phyloP scores from a whole-genome alignment of 2,797 vertebrate genomes.

The Pseudocheirus occidentalis region DNA sequence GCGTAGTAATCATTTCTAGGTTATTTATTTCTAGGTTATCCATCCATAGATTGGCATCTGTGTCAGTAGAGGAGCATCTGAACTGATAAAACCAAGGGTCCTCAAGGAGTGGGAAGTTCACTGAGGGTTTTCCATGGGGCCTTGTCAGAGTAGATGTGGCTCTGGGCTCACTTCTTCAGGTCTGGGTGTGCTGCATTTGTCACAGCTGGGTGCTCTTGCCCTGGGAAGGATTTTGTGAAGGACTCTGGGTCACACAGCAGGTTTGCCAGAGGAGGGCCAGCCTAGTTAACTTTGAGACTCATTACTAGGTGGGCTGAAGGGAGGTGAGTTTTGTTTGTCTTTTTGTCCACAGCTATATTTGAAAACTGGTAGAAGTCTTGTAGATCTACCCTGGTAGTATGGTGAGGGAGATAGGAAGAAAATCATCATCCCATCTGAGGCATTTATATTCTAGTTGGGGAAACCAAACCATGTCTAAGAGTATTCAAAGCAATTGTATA shows the following conservation, averaged over 20 bases:
- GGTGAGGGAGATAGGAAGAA: not conserved
- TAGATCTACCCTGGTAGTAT: not conserved
- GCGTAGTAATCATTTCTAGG: not conserved
- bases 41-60: not conserved
- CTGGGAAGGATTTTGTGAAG: not conserved
- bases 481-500: not conserved
- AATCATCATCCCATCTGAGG: slow-evolving; percentile 1
- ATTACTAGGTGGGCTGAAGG: not conserved
- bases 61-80: not conserved
- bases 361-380: not conserved
- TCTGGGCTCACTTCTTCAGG: not conserved
- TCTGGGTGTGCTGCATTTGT: not conserved
- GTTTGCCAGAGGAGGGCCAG: not conserved
- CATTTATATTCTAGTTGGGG: slow-evolving; percentile 43
- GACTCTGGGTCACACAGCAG: not conserved
- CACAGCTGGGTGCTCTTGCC: not conserved
- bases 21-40: not conserved
- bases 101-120: not conserved
- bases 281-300: not conserved
- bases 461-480: not conserved
- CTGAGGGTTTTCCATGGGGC: not conserved
- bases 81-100: not conserved
- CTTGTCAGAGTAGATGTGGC: not conserved
- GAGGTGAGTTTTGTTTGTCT: not conserved
- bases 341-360: not conserved